These are phyloP conservation scores for Zapornia atra DNA, from an alignment of 2,113 vertebrate species.

Conservation along the genomic window DNA sequence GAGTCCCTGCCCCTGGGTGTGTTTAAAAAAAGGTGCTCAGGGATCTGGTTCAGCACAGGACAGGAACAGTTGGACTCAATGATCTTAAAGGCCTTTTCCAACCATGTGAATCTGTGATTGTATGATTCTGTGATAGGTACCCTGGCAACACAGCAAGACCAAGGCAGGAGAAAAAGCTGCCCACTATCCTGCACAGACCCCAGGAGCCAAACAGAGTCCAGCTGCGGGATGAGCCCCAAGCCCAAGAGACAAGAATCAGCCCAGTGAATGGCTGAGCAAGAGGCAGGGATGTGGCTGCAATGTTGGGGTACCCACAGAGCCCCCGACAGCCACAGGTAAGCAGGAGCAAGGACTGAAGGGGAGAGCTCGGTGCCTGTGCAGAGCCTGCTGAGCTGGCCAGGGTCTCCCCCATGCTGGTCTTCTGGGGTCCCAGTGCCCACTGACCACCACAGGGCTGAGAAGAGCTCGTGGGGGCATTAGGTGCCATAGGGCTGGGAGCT, in stretches of 20 bases:
- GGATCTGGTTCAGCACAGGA: too few relatives aligned
- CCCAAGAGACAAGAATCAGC: neutral
- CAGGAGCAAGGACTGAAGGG: neutral
- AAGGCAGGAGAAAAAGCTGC: neutral
- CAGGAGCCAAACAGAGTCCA: neutral
- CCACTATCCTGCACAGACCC: neutral
- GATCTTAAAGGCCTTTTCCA: too few relatives aligned
- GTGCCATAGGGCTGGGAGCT: neutral
- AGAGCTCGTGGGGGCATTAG: neutral
- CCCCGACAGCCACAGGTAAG: neutral
- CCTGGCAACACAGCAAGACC: neutral
- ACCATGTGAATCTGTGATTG: too few relatives aligned
- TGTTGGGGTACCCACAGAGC: neutral
- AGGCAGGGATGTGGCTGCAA: neutral
- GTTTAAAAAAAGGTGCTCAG: too few relatives aligned
- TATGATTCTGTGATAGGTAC: too few relatives aligned
- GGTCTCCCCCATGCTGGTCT: fast-evolving
- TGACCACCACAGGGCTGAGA: neutral
- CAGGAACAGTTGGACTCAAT: too few relatives aligned
- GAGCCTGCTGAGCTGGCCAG: neutral
- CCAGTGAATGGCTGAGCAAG: neutral
- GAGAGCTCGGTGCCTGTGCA: neutral
- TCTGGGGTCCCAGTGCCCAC: neutral
- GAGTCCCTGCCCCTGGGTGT: too few relatives aligned
- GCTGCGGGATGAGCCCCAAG: neutral